These are phyloP conservation scores for Drosophila suzukii DNA, from an alignment of 1,140 invertebrate genomes.

Conservation along the genomic window DNA sequence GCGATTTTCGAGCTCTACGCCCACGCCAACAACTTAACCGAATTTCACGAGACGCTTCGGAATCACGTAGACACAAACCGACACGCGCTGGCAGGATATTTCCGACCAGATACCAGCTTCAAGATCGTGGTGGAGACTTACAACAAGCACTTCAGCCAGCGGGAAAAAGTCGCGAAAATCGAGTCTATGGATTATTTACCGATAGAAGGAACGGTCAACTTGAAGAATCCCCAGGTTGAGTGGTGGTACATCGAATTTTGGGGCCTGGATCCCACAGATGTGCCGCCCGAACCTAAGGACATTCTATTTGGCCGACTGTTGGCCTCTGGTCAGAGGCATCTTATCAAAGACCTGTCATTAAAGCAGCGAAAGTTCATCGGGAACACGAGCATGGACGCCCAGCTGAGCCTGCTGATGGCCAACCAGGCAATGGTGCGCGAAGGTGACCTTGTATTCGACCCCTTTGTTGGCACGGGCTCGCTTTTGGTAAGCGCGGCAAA, in stretches of 20 bases:
- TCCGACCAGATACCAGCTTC: slow-evolving; percentile 87
- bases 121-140: slow-evolving; percentile 95
- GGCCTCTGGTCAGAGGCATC: slow-evolving; percentile 91
- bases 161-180: slow-evolving; percentile 93
- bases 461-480: slow-evolving; percentile 98
- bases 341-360: slow-evolving; percentile 92
- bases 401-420: slow-evolving; percentile 96
- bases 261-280: slow-evolving; percentile 90
- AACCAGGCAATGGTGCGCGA: slow-evolving; percentile 93
- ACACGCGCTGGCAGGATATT: slow-evolving; percentile 85
- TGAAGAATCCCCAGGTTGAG: slow-evolving; percentile 92
- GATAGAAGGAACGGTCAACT: slow-evolving; percentile 91
- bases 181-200: slow-evolving; percentile 94
- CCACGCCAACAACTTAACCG: slow-evolving; percentile 85
- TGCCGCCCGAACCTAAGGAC: slow-evolving; percentile 89
- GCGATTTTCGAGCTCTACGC: slow-evolving; percentile 92
- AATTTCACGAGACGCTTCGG: slow-evolving; percentile 89
- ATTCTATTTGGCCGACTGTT: slow-evolving; percentile 94
- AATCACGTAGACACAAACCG: slow-evolving; percentile 83
- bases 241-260: slow-evolving; percentile 95
- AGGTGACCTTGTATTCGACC: slow-evolving; percentile 94
- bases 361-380: slow-evolving; percentile 97
- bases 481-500: slow-evolving; percentile 95
- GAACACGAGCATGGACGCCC: slow-evolving; percentile 98
- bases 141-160: slow-evolving; percentile 92